Evolutionary conservation across 2,113 vertebrate species (phyloP), one percentile per base, ranked within the genome.

Genomic region (Cyprinodon brontotheroides): DNA sequence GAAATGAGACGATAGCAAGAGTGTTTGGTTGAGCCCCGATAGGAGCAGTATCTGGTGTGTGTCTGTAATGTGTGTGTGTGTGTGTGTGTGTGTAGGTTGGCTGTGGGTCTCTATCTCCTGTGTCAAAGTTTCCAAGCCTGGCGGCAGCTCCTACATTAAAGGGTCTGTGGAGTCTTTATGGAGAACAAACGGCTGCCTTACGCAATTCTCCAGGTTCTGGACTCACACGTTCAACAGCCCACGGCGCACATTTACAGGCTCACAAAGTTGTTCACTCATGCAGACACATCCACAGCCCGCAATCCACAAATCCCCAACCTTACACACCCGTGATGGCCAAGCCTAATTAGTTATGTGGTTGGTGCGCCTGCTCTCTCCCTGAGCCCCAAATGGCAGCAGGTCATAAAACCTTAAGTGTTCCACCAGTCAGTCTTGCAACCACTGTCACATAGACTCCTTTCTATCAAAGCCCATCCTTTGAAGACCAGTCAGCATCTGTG

Each of bases 341-440:
- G 78, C 76, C 93, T 94, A 94, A 95, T 96, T 96, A 95, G 93
- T 92, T 90, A 92, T 87, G 92, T 91, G 90, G 93, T 91, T 92
- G 89, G 81, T 82, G 90, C 85, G 93, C 62, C 70, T 29, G 81
- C 80, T 89, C 80, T 47, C 74, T 88, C 88, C 89, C 92, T 92
- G 91, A 92, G 92, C 90, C 90, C 92, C 92, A 90, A 94, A 93
- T 90, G 90, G 91, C 92, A 89, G 91, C 93, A 93, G 92, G 93
- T 95, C 95, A 93, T 92, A 93, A 95, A 93, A 86, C 62, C 81
- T 89, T 95, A 96, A 96, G 93, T 92, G 86, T 94, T 97, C 94
- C 95, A 96, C 91, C 95, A 96, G 94, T 85, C 92, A 91, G 91
- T 78, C 37, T 77, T 71, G 90, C 90, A 87, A 85, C 75, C 85